Evolutionary conservation across 2,797 vertebrate genomes (phyloP).

Genomic region (Xerus rutilus): DNA sequence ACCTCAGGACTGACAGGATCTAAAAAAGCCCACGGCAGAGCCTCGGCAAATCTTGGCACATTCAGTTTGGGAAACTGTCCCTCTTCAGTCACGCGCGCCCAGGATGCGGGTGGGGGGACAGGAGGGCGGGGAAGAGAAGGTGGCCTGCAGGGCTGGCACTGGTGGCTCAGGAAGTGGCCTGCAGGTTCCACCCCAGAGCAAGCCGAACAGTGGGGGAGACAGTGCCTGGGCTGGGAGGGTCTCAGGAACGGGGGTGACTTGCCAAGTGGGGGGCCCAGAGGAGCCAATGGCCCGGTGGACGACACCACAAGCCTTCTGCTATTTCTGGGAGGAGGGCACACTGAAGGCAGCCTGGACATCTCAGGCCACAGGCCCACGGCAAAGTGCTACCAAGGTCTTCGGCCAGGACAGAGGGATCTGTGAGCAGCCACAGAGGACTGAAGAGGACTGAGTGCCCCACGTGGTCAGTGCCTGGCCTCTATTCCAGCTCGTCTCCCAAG

Average conservation of each 20-base stretch:
- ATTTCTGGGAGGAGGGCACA: neutral
- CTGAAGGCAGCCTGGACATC: neutral
- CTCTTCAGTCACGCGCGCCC: neutral
- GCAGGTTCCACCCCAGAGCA: neutral
- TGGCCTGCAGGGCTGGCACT: neutral
- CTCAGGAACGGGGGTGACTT: neutral
- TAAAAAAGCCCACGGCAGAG: neutral
- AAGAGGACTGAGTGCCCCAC: neutral
- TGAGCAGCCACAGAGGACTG: neutral
- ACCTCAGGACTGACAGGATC: conserved; percentile 15
- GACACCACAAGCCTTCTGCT: rapidly evolving
- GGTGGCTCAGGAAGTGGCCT: neutral
- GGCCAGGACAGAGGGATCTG: neutral
- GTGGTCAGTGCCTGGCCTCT: neutral
- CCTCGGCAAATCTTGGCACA: neutral
- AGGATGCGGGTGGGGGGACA: neutral
- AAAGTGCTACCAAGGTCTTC: rapidly evolving
- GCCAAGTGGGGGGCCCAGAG: neutral
- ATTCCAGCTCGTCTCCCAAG: neutral
- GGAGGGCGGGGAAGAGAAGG: rapidly evolving
- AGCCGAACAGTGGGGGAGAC: neutral
- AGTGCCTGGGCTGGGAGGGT: neutral
- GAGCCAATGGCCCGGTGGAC: rapidly evolving
- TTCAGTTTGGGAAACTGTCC: neutral
- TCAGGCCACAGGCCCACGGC: rapidly evolving